A percentile compares a stretch with the other conserved stretches of the same genome.
These are phyloP conservation scores for Falcunculus frontatus DNA, from an alignment of 2,113 vertebrate species.

Conservation along the genomic window DNA sequence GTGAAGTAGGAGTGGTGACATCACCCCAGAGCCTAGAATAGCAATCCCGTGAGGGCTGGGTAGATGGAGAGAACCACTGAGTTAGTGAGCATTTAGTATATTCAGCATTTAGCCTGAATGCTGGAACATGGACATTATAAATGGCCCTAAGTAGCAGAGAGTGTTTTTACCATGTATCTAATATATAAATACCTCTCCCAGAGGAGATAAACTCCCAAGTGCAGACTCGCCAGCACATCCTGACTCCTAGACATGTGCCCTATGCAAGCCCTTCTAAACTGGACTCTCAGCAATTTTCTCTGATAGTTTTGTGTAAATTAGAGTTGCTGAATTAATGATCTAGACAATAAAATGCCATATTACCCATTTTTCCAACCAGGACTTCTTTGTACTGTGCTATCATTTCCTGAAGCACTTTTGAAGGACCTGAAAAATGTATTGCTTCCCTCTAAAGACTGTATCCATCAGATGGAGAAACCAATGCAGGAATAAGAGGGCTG, in stretches of 20 bases:
- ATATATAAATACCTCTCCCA: slow-evolving; percentile 41
- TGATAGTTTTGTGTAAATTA: not conserved
- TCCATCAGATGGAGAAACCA: not conserved
- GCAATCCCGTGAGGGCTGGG: not conserved
- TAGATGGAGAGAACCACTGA: slow-evolving; percentile 5
- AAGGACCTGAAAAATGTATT: not conserved
- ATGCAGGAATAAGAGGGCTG: not conserved
- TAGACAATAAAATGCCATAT: not conserved
- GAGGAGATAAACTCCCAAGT: slow-evolving; percentile 1
- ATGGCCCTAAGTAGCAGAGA: slow-evolving; percentile 25
- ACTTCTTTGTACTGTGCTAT: not conserved
- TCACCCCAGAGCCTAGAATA: slow-evolving; percentile 30
- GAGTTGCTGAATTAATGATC: not conserved
- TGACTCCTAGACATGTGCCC: not conserved
- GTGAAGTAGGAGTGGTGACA: not conserved
- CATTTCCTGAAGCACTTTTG: not conserved
- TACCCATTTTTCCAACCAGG: not conserved
- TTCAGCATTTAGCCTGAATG: slow-evolving; percentile 34
- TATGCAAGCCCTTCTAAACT: not conserved
- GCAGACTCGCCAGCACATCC: not conserved
- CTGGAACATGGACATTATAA: slow-evolving; percentile 14
- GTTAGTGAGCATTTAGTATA: not conserved
- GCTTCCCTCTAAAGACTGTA: not conserved
- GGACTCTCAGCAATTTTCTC: not conserved
- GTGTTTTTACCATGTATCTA: slow-evolving; percentile 26